phyloP scores from a whole-genome alignment of 2,797 vertebrate genomes.

The Octomys mimax region DNA sequence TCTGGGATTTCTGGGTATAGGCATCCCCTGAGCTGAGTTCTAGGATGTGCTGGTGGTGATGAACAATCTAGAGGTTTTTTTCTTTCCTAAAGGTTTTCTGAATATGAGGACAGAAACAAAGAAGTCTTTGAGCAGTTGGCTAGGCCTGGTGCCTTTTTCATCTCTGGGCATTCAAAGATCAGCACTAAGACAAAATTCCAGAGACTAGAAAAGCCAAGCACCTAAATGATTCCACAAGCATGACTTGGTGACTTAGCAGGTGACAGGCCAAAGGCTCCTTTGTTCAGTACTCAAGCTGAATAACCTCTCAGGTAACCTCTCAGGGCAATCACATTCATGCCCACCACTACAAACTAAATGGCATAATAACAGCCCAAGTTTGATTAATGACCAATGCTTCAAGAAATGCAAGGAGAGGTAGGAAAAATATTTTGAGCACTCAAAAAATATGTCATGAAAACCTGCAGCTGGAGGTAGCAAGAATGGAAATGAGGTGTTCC shows the following conservation, averaged over 20 bases:
- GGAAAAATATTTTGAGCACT: background rate
- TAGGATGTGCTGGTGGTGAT: background rate
- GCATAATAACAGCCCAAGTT: background rate
- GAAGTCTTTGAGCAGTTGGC: background rate
- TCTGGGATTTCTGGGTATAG: background rate
- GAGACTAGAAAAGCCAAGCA: background rate
- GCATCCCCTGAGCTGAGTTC: background rate
- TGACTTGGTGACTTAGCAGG: background rate
- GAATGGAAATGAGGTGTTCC: background rate
- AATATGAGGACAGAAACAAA: background rate
- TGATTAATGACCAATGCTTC: background rate
- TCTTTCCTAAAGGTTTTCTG: background rate
- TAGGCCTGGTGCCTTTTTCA: background rate
- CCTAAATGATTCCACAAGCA: background rate
- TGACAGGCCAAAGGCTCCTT: background rate
- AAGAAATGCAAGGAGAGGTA: background rate
- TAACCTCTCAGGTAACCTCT: background rate
- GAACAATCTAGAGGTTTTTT: background rate
- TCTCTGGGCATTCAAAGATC: background rate
- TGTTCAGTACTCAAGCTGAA: background rate
- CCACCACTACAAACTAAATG: background rate
- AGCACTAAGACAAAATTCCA: background rate
- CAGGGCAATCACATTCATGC: background rate
- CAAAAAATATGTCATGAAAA: background rate
- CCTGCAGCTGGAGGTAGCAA: background rate